Evolutionary conservation across 2,113 vertebrate species (phyloP).

Genomic region (Cebus imitator): DNA sequence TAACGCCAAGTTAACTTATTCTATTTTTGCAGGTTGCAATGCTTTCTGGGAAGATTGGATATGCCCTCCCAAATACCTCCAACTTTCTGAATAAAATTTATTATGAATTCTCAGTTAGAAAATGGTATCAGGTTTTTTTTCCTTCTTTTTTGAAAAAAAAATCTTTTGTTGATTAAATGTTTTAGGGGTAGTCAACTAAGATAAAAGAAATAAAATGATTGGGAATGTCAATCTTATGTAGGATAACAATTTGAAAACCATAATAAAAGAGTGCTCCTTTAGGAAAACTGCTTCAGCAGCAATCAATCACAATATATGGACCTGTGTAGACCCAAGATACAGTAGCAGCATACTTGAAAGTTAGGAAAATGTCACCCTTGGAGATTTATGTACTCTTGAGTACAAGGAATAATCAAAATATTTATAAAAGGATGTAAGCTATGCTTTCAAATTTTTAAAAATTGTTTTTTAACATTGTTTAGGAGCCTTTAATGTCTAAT

Average conservation of each 20-base stretch:
- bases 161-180: background rate
- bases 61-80: background rate
- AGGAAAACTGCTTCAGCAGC: background rate
- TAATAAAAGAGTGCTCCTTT: background rate
- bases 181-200: background rate
- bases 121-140: background rate
- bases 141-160: constrained; percentile 14
- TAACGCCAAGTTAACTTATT: background rate
- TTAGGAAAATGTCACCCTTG: background rate
- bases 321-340: background rate
- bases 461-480: background rate
- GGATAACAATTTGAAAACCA: background rate
- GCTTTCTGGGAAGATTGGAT: background rate
- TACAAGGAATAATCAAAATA: background rate
- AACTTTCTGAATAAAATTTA: background rate
- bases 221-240: background rate
- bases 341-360: background rate
- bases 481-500: background rate
- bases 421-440: background rate
- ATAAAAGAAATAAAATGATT: background rate
- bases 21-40: background rate
- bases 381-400: background rate
- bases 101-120: background rate
- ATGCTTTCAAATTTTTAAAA: background rate
- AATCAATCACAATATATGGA: background rate